Base-by-base conservation (phyloP, 2,797 vertebrate species). In the Trematomus bernacchii region DNA sequence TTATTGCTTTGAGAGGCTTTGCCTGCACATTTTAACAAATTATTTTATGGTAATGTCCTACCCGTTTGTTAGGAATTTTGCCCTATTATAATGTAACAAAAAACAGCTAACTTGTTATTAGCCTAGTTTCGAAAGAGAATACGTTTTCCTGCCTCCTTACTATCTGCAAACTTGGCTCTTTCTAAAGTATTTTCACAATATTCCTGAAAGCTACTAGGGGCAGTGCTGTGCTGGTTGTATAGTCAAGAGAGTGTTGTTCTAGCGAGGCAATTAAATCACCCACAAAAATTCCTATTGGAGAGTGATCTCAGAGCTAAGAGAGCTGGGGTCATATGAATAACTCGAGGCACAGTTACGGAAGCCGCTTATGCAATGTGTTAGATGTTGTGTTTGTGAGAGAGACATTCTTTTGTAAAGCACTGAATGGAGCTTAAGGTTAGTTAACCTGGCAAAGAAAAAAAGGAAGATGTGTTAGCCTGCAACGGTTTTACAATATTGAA, bases 301-400 rank as follows among this genome's bases (percentile, higher is more conserved):
- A 53, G 23, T 51, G 57, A 70, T 47, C 13, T 66, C 14, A 14
- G 48, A 50, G 68, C 12, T 16, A 42, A 62, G 40, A 42, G 33
- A 47, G 12, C 3, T 5, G 37, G 30, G 71, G 70, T 84, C 64
- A 58, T 50, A 51, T 30, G 23, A 46, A 47, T 13, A 64, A 79
- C 86, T 68, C 23, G 57, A 76, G 70, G 84, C 78, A 37, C n/a
- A 37, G 62, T 27, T 79, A 62, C 77, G 64, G 48, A 64, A 61
- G 75, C 50, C 52, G 37, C 69, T 76, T 44, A 71, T 53, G 51
- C 61, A 73, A 58, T 19, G 16, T 23, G 15, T 84, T 73, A 60
- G 54, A 61, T 65, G 46, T 70, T 47, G 53, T 54, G 53, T 73
- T 79, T 75, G 59, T 27, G 30, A 52, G 10, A 50, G 37, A 75